These are phyloP conservation scores for Xyrauchen texanus DNA, from an alignment of 2,113 vertebrate genomes.

Conservation along the genomic window DNA sequence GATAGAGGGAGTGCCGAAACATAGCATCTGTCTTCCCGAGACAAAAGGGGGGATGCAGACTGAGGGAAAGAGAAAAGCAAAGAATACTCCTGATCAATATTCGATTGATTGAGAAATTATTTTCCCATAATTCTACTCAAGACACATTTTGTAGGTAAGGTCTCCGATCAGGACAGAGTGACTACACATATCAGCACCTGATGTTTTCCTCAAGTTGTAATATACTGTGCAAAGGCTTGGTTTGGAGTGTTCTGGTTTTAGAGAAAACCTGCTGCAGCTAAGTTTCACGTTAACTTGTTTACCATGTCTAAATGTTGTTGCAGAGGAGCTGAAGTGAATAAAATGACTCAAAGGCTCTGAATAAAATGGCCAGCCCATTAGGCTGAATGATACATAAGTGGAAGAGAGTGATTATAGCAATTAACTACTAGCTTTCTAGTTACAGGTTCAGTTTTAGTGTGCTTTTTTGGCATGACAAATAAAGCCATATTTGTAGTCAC, in stretches of 20 bases:
- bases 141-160: not conserved
- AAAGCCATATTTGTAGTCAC: not conserved
- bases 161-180: too few relatives aligned
- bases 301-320: not conserved
- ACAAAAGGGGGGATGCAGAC: not conserved
- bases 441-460: not conserved
- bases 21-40: slow-evolving; percentile 44
- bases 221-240: not conserved
- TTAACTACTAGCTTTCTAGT: not conserved
- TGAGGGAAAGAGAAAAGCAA: not conserved
- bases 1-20: slow-evolving; percentile 23
- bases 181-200: not conserved
- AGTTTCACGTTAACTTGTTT: slow-evolving; percentile 23
- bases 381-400: not conserved
- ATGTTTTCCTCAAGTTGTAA: not conserved
- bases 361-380: slow-evolving; percentile 1
- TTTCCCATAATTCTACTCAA: not conserved
- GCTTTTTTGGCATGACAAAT: slow-evolving; percentile 1
- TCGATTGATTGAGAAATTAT: slow-evolving; percentile 3
- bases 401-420: slow-evolving; percentile 30
- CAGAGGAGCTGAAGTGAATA: too few relatives aligned
- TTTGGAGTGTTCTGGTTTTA: not conserved
- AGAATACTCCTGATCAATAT: slow-evolving; percentile 38
- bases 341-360: not conserved
- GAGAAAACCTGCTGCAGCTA: not conserved